Evolutionary conservation across 2,888 invertebrate genomes (phyloP).

Genomic region (Acrocyrtus sp.): DNA sequence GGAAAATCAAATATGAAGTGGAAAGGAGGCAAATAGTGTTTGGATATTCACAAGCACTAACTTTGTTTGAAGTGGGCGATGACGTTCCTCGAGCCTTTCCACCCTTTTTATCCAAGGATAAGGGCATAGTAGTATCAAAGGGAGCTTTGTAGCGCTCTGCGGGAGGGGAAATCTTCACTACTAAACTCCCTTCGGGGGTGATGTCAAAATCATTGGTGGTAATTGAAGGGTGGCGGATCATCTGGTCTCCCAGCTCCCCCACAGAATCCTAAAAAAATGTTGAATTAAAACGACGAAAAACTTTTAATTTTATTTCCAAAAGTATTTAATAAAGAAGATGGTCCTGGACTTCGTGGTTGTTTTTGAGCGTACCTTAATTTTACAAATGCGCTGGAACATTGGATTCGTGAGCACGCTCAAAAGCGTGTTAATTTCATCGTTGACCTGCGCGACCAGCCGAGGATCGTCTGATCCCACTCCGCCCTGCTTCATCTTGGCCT

Average conservation of each 20-base stretch:
- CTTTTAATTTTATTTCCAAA: no score
- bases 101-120: constrained; percentile 29
- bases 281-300: constrained; percentile 41
- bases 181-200: constrained; percentile 80
- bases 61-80: no score
- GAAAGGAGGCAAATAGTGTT: no score
- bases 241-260: constrained; percentile 84
- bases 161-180: constrained; percentile 73
- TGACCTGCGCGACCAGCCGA: constrained; percentile 78
- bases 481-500: constrained; percentile 56
- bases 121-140: constrained; percentile 57
- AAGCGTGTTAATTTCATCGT: constrained; percentile 83
- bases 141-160: constrained; percentile 57
- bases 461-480: constrained; percentile 73
- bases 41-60: no score
- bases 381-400: constrained; percentile 88
- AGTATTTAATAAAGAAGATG: background rate
- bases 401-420: constrained; percentile 87
- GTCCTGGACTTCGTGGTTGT: no score
- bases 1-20: no score
- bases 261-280: constrained; percentile 80
- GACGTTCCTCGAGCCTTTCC: constrained; percentile 1
- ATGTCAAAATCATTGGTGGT: constrained; percentile 94
- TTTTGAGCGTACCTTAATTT: constrained; percentile 71
- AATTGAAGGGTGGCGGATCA: constrained; percentile 91